Evolutionary conservation across 1,140 invertebrate species (phyloP).

Genomic region (Aphidius ervi): DNA sequence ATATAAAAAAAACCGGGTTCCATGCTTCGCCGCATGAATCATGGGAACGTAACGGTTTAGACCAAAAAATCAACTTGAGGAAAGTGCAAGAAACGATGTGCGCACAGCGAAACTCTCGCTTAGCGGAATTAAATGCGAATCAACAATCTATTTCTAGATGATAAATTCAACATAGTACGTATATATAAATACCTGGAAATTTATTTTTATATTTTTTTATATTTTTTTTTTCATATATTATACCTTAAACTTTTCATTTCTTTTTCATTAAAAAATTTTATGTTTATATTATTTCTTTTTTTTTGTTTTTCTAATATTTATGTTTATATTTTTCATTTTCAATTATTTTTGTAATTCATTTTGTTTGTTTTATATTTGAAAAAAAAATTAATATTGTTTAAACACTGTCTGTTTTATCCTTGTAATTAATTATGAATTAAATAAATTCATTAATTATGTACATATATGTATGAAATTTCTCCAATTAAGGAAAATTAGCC

Average conservation of each 20-base stretch:
- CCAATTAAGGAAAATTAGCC: slow-evolving; percentile 1
- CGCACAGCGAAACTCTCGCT: slow-evolving; percentile 18
- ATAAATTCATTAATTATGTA: slow-evolving; percentile 2
- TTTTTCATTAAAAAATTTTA: not conserved
- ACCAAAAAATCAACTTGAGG: slow-evolving; percentile 15
- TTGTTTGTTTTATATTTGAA: no score
- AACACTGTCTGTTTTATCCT: no score
- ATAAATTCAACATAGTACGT: no score
- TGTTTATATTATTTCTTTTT: not conserved
- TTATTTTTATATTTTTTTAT: no score
- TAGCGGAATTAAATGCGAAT: not conserved
- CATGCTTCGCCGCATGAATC: slow-evolving; percentile 22
- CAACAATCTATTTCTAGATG: no score
- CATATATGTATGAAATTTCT: slow-evolving; percentile 9
- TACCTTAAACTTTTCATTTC: not conserved
- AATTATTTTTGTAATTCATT: no score
- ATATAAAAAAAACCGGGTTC: slow-evolving; percentile 22
- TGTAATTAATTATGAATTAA: no score
- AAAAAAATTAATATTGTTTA: no score
- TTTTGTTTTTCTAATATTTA: no score
- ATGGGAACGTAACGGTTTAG: slow-evolving; percentile 26
- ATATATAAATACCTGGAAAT: no score
- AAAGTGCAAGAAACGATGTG: slow-evolving; percentile 22
- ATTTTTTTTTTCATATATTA: not conserved
- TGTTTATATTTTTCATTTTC: no score